These are phyloP conservation scores for Orcinus orca DNA, from an alignment of 2,113 vertebrate species.

Conservation along the genomic window DNA sequence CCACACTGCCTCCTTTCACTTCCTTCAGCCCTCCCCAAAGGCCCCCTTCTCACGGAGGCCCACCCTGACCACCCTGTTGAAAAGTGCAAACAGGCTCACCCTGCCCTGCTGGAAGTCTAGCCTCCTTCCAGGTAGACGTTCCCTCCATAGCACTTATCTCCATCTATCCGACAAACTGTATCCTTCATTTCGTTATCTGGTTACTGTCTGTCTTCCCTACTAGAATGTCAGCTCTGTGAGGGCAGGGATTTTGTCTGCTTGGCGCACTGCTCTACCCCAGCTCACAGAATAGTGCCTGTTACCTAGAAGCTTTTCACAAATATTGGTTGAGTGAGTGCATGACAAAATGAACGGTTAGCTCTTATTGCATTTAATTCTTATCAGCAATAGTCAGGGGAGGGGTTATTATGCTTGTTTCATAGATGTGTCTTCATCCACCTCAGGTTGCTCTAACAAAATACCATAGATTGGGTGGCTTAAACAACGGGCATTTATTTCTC, in stretches of 20 bases:
- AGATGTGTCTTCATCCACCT: background rate
- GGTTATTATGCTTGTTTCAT: background rate
- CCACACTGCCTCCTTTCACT: background rate
- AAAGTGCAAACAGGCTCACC: background rate
- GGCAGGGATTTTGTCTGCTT: background rate
- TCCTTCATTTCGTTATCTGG: background rate
- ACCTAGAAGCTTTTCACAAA: background rate
- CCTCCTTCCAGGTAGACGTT: background rate
- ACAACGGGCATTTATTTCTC: background rate
- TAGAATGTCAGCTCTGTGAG: background rate
- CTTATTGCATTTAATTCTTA: background rate
- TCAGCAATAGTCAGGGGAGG: background rate
- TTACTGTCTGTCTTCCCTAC: background rate
- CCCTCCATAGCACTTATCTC: background rate
- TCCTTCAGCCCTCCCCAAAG: background rate
- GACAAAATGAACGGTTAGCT: background rate
- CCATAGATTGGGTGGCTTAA: background rate
- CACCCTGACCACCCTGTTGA: background rate
- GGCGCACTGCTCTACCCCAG: background rate
- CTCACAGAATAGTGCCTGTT: background rate
- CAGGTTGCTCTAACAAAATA: background rate
- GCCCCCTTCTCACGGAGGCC: background rate
- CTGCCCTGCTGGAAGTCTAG: background rate
- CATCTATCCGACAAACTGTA: background rate
- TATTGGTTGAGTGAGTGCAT: background rate